A percentile compares a stretch with the other conserved stretches of the same genome.
Conservation (phyloP, 2,113 vertebrate species). For the Pituophis catenifer region DNA sequence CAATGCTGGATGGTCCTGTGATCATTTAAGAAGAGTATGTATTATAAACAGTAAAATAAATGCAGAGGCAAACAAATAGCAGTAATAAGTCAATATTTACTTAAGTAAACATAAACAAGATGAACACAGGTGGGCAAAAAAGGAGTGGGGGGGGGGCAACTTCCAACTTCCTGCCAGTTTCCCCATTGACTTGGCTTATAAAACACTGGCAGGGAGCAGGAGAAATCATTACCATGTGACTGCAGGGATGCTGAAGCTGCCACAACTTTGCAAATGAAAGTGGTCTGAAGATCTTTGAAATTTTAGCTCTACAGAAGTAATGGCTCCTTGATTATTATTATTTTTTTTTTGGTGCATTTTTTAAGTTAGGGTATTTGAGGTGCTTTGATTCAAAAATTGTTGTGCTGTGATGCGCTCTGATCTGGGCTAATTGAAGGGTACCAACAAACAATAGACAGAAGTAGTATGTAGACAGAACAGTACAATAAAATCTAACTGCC, state of each 20-base stretch:
- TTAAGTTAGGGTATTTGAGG: background rate
- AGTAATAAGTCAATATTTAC: background rate
- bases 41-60: background rate
- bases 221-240: background rate
- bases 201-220: background rate
- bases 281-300: background rate
- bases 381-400: background rate
- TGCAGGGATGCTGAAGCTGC: background rate
- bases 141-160: background rate
- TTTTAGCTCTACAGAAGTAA: background rate
- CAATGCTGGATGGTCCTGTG: background rate
- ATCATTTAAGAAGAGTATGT: background rate
- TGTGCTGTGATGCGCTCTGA: background rate
- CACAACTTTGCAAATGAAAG: background rate
- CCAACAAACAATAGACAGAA: background rate
- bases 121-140: background rate
- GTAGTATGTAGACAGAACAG: background rate
- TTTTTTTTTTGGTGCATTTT: background rate
- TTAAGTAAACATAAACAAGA: background rate
- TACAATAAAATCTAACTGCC: background rate
- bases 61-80: background rate
- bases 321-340: background rate
- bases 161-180: background rate
- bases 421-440: background rate
- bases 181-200: background rate